A percentile compares a stretch with the other conserved stretches of the same genome.
Conservation (phyloP, 64 coral and sea anemone species). For the Porites lutea region DNA sequence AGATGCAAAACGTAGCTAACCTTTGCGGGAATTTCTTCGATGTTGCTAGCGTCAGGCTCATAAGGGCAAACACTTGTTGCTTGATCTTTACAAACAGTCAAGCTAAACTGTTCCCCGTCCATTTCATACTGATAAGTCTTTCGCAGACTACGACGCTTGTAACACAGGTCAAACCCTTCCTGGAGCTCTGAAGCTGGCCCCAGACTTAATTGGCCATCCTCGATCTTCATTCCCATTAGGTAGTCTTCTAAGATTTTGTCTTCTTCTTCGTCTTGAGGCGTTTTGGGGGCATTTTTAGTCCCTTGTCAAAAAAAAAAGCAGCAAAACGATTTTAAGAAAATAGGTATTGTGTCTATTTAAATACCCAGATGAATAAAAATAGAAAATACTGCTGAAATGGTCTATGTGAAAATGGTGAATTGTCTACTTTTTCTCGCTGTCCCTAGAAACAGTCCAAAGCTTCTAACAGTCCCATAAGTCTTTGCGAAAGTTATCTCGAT, state of each 20-base stretch:
- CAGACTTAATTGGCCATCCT: not conserved
- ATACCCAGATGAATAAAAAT: not conserved
- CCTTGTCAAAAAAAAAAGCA: not conserved
- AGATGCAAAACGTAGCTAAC: not conserved
- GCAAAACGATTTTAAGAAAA: not conserved
- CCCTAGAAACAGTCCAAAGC: too few species aligned
- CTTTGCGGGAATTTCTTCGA: slow-evolving; percentile 13
- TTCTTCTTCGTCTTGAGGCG: slow-evolving; percentile 42
- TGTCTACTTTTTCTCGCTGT: too few species aligned
- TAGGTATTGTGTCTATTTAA: not conserved
- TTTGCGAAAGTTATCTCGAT: too few species aligned
- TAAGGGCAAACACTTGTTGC: not conserved
- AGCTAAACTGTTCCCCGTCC: slow-evolving; percentile 13
- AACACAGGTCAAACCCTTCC: slow-evolving; percentile 21
- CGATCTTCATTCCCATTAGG: slow-evolving; percentile 16
- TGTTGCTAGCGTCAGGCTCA: not conserved
- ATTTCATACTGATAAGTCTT: slow-evolving; percentile 2
- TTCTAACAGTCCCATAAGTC: not conserved
- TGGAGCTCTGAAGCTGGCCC: not conserved
- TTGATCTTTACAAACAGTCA: slow-evolving; percentile 46
- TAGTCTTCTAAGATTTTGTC: slow-evolving; percentile 25
- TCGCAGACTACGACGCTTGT: not conserved
- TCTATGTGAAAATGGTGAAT: too few species aligned
- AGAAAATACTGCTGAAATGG: too few species aligned
- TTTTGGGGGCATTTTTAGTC: not conserved